Conservation (phyloP, 1,140 invertebrate genomes). For the Metopolophium dirhodum region DNA sequence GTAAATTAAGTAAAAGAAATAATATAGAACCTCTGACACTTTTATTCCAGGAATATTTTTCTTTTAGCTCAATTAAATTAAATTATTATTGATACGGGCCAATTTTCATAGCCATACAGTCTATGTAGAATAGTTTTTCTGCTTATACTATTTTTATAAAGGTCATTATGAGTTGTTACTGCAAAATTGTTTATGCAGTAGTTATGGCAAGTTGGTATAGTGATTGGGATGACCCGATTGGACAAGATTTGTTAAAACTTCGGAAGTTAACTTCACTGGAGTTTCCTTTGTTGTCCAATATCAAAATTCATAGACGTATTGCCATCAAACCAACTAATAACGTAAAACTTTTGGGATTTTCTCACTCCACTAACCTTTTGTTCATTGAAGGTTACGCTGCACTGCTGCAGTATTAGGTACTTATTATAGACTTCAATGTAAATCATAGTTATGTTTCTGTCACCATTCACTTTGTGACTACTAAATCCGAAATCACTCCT, state of each 20-base stretch:
- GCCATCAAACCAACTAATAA: background rate
- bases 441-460: background rate
- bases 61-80: too few relatives aligned
- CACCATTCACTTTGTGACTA: background rate
- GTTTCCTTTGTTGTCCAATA: background rate
- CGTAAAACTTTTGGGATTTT: background rate
- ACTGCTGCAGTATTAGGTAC: background rate
- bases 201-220: too few relatives aligned
- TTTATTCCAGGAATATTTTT: too few relatives aligned
- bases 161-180: too few relatives aligned
- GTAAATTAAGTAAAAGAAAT: too few relatives aligned
- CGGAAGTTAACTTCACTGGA: background rate
- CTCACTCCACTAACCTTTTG: background rate
- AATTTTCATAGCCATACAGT: too few relatives aligned
- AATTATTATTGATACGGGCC: too few relatives aligned
- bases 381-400: background rate
- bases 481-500: background rate
- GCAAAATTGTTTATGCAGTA: too few relatives aligned
- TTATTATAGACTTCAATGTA: background rate
- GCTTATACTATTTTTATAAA: too few relatives aligned
- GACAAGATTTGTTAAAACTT: background rate
- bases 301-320: background rate
- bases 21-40: too few relatives aligned
- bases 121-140: too few relatives aligned
- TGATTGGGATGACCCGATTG: background rate